phyloP scores from a whole-genome alignment of 2,113 vertebrate genomes.

The Solenodon paradoxus region DNA sequence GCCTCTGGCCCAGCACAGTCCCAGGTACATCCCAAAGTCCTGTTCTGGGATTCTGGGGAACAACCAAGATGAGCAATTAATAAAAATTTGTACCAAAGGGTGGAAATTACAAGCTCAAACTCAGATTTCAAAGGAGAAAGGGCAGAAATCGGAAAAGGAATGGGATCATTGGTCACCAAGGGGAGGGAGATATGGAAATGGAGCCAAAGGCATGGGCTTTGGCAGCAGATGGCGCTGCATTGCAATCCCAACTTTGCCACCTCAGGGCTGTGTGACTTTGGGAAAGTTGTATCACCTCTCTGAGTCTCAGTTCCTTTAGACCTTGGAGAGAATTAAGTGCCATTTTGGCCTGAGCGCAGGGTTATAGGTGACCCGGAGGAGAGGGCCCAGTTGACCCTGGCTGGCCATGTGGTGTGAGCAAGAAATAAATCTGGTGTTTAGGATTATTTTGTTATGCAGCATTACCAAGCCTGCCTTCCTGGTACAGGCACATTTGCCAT shows the following conservation, averaged over 20 bases:
- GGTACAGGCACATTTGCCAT: fast-evolving
- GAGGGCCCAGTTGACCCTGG: background rate
- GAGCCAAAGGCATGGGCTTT: background rate
- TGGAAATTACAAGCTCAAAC: background rate
- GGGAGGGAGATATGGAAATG: background rate
- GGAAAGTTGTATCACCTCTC: background rate
- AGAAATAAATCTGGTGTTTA: background rate
- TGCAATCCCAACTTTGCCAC: background rate
- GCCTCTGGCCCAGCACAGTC: no score
- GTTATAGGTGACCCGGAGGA: background rate
- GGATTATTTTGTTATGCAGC: background rate
- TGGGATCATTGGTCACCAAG: background rate
- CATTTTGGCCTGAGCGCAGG: background rate
- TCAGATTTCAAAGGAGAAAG: background rate
- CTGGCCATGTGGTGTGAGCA: background rate
- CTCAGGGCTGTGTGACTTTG: background rate
- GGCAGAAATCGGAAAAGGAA: background rate
- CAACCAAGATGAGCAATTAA: no score
- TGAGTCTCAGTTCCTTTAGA: background rate
- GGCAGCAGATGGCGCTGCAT: background rate
- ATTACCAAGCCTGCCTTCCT: background rate
- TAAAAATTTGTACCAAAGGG: background rate
- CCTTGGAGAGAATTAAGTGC: background rate
- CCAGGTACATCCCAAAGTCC: no score
- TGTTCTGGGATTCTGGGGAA: no score